Conservation (phyloP, 1,140 invertebrate species). For the Caenorhabditis remanei region DNA sequence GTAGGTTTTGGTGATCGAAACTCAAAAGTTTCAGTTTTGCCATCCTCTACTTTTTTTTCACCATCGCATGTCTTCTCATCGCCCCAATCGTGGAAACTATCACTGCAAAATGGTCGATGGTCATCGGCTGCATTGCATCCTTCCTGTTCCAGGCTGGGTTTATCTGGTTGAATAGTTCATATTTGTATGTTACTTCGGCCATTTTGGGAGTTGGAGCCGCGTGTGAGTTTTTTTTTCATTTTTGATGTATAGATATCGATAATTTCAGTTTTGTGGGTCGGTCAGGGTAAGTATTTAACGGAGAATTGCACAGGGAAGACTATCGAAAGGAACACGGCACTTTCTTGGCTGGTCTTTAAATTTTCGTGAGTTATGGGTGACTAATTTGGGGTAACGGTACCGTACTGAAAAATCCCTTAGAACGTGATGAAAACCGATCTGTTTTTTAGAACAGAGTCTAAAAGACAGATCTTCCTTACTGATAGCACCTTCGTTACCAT, state of each 20-base stretch:
- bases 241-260: neutral
- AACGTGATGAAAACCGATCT: too few relatives aligned
- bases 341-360: slow-evolving; percentile 27
- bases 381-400: too few relatives aligned
- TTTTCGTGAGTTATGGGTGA: neutral
- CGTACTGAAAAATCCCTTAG: too few relatives aligned
- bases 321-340: slow-evolving; percentile 31
- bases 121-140: neutral
- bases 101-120: slow-evolving; percentile 33
- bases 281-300: slow-evolving; percentile 19
- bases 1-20: too few relatives aligned
- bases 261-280: slow-evolving; percentile 30
- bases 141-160: neutral
- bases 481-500: too few relatives aligned
- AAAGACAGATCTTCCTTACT: too few relatives aligned
- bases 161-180: neutral
- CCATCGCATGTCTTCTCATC: slow-evolving; percentile 4
- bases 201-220: slow-evolving; percentile 23
- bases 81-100: slow-evolving; percentile 5
- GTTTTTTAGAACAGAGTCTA: too few relatives aligned
- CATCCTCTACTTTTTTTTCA: slow-evolving; percentile 34
- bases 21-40: neutral
- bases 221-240: neutral
- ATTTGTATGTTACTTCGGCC: neutral
- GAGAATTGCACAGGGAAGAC: slow-evolving; percentile 33